Conservation (phyloP, 2,888 invertebrate species). For the Ochropacha duplaris region DNA sequence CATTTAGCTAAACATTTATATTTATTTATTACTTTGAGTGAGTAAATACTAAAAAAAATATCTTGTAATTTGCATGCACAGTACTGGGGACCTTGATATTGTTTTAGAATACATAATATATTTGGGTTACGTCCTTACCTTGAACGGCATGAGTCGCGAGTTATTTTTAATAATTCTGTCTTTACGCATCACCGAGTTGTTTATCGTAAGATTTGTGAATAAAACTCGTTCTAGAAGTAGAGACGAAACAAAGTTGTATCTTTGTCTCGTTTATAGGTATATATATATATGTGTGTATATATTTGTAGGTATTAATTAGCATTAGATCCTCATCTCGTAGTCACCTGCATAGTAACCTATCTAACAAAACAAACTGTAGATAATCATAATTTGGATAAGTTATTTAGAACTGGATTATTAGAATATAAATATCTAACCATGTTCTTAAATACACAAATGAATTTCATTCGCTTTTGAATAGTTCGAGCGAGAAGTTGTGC, state of each 20-base stretch:
- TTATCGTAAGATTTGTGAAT: conserved; percentile 35
- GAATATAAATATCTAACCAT: no score
- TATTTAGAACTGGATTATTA: no score
- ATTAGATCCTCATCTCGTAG: not conserved
- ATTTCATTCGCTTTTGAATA: not conserved
- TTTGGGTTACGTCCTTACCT: conserved; percentile 74
- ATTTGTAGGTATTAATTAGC: no score
- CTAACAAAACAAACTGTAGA: no score
- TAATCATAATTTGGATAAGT: no score
- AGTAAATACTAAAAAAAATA: conserved; percentile 2
- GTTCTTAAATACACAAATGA: not conserved
- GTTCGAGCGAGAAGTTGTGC: not conserved
- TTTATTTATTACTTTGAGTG: not conserved
- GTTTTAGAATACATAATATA: conserved; percentile 68
- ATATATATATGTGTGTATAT: no score
- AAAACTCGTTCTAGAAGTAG: conserved; percentile 16
- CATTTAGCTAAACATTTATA: not conserved
- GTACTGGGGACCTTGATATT: conserved; percentile 63
- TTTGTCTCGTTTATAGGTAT: not conserved
- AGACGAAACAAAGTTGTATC: not conserved
- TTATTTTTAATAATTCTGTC: conserved; percentile 70
- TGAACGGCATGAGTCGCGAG: conserved; percentile 66
- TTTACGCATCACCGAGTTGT: conserved; percentile 43
- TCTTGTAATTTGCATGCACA: not conserved
- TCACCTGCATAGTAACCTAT: no score